A percentile compares a stretch with the other conserved stretches of the same genome.
These are phyloP conservation scores for Belonocnema kinseyi DNA, from an alignment of 1,140 invertebrate species.

Conservation along the genomic window DNA sequence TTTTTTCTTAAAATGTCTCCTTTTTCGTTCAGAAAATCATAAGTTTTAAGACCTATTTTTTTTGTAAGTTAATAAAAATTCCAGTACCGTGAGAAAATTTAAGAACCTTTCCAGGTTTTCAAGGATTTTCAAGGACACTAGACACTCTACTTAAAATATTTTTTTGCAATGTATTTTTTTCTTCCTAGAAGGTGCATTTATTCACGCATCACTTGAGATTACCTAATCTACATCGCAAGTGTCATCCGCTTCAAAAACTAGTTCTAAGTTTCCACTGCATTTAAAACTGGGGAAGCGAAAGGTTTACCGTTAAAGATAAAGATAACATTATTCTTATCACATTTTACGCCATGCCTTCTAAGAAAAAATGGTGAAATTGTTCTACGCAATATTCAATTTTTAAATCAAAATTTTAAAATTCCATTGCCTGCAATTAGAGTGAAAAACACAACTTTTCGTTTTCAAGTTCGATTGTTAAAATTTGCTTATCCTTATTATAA, in stretches of 20 bases:
- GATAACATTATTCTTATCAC: slow-evolving; percentile 39
- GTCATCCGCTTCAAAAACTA: slow-evolving; percentile 36
- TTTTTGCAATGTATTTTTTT: too few relatives aligned
- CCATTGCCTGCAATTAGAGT: neutral
- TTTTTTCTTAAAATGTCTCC: too few relatives aligned
- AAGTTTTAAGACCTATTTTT: neutral
- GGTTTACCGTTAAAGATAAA: slow-evolving; percentile 58
- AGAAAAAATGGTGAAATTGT: neutral
- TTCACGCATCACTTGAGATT: slow-evolving; percentile 10
- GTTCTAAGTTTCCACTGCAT: slow-evolving; percentile 34
- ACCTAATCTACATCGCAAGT: neutral
- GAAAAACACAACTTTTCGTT: neutral
- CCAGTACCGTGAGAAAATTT: too few relatives aligned
- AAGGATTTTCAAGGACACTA: too few relatives aligned
- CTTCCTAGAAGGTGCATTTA: neutral
- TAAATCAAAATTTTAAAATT: neutral
- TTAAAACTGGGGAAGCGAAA: slow-evolving; percentile 36
- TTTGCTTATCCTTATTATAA: neutral
- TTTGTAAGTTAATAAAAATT: neutral
- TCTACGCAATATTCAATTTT: neutral
- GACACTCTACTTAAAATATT: too few relatives aligned
- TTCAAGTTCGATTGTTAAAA: too few relatives aligned
- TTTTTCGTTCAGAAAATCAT: too few relatives aligned
- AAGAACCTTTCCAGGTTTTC: too few relatives aligned
- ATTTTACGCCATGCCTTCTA: slow-evolving; percentile 30